phyloP scores from a whole-genome alignment of 1,140 invertebrate species.

The Riptortus pedestris region DNA sequence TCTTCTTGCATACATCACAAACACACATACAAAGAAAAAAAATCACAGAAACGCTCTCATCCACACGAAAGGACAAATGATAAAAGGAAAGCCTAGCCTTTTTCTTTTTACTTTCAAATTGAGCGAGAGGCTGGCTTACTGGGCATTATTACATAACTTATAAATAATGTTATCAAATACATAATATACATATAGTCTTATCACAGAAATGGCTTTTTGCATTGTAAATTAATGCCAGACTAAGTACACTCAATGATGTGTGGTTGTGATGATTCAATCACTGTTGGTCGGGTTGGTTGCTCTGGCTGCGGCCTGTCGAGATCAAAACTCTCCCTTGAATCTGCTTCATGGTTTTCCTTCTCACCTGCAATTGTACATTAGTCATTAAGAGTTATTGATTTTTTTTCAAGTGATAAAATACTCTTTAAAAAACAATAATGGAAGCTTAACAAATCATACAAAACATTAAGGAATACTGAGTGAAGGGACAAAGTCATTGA shows the following conservation, averaged over 20 bases:
- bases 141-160: conserved; percentile 1
- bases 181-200: conserved; percentile 17
- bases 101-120: conserved; percentile 9
- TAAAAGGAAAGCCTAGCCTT: conserved; percentile 13
- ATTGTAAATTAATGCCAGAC: not conserved
- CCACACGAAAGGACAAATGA: not conserved
- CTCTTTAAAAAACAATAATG: too few relatives aligned
- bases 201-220: conserved; percentile 20
- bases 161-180: not conserved
- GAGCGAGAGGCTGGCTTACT: conserved; percentile 8
- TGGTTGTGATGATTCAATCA: conserved; percentile 69
- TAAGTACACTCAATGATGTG: conserved; percentile 82
- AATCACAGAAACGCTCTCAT: not conserved
- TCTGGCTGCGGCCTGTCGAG: conserved; percentile 31
- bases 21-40: not conserved
- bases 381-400: too few relatives aligned
- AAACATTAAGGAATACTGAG: too few relatives aligned
- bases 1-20: not conserved
- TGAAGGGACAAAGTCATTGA: too few relatives aligned
- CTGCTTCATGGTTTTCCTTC: conserved; percentile 38
- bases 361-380: conserved; percentile 38
- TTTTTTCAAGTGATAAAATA: too few relatives aligned
- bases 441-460: too few relatives aligned
- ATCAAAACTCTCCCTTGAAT: conserved; percentile 36
- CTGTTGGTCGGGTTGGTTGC: conserved; percentile 58